Base-by-base conservation (phyloP, 2,888 invertebrate genomes). In the Torymus tubicola region DNA sequence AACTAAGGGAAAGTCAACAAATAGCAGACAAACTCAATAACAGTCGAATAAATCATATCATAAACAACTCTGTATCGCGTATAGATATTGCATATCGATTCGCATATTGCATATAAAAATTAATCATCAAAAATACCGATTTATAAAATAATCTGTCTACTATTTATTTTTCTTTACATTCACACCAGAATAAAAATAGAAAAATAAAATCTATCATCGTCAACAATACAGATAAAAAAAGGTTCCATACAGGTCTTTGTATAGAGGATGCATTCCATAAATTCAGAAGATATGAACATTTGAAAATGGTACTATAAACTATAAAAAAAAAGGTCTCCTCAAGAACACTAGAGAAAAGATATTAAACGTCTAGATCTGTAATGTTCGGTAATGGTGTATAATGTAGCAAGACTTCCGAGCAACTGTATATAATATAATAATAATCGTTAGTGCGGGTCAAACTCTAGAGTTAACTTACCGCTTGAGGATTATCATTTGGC, bases 401-500 rank as follows among this genome's bases (percentile, higher is more conserved):
- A 68, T 70, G 42, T 68, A 69, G 13, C 16, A 61, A n/a, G 53
- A 50, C 8, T 13, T 76, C 21, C 57, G 18, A 8, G 42, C 64
- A 16, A 60, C 16, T 72, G 53, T 65, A 60, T 55, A 64, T 70
- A 42, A 42, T 42, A 21, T 42, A 8, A 71, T 12, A 50, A 53
- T 58, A 42, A 42, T 31, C 10, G 42, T 65, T 24, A 12, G 50
- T 31, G 58, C 50, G 42, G 1, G 71, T 42, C 42, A 42, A 42
- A 42, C 42, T 60, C 42, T 13, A 69, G 24, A 18, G 58, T 83
- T 12, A 81, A 87, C 90, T 90, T 85, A 90, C 90, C 87, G 86
- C 89, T 57, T 88, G 85, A 21, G 86, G 69, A 69, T 86, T 87
- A 65, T 91, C 90, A 13, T 82, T 84, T 50, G 83, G 58, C 53